Percentiles rank a stretch among this genome's conserved stretches.
These are phyloP conservation scores for Danio choprae DNA, from an alignment of 2,797 vertebrate species.

Conservation along the genomic window DNA sequence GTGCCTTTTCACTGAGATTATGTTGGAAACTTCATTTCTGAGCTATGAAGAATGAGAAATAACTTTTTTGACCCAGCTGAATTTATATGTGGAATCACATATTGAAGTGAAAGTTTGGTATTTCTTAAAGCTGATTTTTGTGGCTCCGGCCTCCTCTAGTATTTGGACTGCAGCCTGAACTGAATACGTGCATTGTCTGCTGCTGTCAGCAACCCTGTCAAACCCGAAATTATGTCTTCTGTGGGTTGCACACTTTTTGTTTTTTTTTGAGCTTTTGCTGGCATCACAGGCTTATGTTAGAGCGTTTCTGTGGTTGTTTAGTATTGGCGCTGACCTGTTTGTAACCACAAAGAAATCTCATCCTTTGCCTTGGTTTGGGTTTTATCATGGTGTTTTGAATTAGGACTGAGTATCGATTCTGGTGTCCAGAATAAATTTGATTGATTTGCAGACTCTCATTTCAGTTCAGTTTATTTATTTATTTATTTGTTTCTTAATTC, in stretches of 20 bases:
- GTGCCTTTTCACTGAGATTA: too few species aligned
- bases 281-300: background rate
- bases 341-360: background rate
- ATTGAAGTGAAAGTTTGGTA: background rate
- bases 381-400: background rate
- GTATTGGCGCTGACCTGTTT: background rate
- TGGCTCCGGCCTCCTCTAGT: background rate
- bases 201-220: constrained; percentile 42
- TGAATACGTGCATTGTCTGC: constrained; percentile 25
- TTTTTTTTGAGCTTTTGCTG: background rate
- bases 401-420: too few species aligned
- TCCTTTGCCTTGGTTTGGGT: background rate
- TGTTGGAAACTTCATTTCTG: too few species aligned
- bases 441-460: too few species aligned
- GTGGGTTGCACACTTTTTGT: constrained; percentile 20
- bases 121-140: constrained; percentile 13
- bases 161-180: constrained; percentile 8
- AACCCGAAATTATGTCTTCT: constrained; percentile 31
- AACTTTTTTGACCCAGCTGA: constrained; percentile 1
- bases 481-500: too few species aligned
- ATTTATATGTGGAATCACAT: constrained; percentile 23
- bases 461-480: too few species aligned
- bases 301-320: background rate
- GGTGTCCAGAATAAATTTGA: too few species aligned
- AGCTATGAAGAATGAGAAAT: too few species aligned